Base-by-base conservation (phyloP, 1,140 invertebrate species). In the Aphaenogaster ashmeadi region DNA sequence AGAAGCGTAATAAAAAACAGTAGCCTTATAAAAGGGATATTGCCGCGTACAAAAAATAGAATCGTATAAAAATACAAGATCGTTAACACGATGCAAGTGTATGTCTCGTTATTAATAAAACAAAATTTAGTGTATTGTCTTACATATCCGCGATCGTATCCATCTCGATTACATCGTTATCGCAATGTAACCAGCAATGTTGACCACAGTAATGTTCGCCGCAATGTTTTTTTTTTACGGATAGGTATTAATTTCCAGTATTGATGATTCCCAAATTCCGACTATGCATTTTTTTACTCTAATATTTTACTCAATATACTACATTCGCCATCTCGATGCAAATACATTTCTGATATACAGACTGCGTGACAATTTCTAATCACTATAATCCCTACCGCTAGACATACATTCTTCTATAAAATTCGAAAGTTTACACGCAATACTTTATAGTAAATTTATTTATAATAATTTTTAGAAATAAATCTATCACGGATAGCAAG, bases 121-220 rank as follows among this genome's bases (percentile, higher is more conserved):
- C 21, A 1, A 84, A 83, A 74, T 47, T 60, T 72, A 60, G 18
- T 83, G 38, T 58, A 74, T 58, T 60, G 54, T 75, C 69, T 74
- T 74, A 74, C 69, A 21, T 21, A 36, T 50, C 33, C 27, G 41
- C 15, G 2, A 74, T 60, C 3, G 27, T 9, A 33, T 36, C 41
- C 69, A n/a, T 75, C 41, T 75, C 69, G 41, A 62, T 75, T 84
- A 75, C 69, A 84, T 84, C 56, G 54, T 83, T 83, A 74, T 3
- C 52, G 21, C 13, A 18, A 71, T 80, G 78, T 80, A 80, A 52
- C 18, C 9, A 9, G 27, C 54, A 67, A 56, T 41, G 54, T 38
- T 60, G 41, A 50, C 13, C 56, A 27, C 8, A 58, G 52, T 27
- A 11, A 2, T 60, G 33, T 58, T 60, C 8, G 36, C 38, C 74